phyloP scores from a whole-genome alignment of 2,797 vertebrate genomes.

The Psittacula echo region DNA sequence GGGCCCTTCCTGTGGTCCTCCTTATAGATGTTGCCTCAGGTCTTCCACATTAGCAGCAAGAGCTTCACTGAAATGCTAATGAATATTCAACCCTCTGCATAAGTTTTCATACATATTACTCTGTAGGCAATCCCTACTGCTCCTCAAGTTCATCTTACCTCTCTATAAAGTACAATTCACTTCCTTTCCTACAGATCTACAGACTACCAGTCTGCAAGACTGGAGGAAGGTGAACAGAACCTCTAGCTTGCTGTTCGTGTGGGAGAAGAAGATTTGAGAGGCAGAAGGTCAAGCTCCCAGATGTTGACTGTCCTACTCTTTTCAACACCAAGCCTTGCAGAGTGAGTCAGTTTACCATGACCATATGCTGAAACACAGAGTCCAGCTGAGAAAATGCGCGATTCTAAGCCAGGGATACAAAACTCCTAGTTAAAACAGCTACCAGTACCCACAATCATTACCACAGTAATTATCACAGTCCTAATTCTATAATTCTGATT shows the following conservation, averaged over 20 bases:
- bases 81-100: rapidly evolving
- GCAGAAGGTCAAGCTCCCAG: neutral
- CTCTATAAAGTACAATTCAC: neutral
- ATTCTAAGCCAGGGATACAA: neutral
- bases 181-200: neutral
- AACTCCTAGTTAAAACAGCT: neutral
- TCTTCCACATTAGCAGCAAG: neutral
- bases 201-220: neutral
- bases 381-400: neutral
- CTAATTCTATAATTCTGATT: neutral
- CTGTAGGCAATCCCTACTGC: neutral
- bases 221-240: neutral
- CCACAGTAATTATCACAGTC: neutral
- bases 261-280: neutral
- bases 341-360: neutral
- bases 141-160: neutral
- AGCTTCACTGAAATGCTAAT: neutral
- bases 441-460: neutral
- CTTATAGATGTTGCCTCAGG: neutral
- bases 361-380: neutral
- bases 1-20: neutral
- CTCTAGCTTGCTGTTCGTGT: neutral
- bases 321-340: neutral
- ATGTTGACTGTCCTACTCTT: neutral
- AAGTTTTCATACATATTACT: neutral